Evolutionary conservation across 2,113 vertebrate species (phyloP), one percentile per base, ranked within the genome.

Genomic region (Pteruthius melanotis): DNA sequence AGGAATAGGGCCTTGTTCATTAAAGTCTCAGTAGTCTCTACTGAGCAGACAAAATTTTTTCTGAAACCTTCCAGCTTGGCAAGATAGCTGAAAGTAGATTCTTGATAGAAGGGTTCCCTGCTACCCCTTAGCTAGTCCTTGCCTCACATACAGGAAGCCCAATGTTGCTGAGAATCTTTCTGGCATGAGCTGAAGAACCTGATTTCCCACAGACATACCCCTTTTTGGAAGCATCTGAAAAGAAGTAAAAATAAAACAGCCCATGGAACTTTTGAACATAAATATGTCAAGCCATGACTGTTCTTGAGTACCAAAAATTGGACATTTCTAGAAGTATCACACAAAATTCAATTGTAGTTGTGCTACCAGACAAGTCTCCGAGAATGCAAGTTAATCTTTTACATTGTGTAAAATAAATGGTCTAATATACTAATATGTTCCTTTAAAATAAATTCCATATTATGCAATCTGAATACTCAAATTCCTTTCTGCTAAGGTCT

Each of bases 1-100:
- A 91, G 95, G 95, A 91, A 94, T 79, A 71, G 52, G 40, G 52
- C 17, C 28, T 84, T 93, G 52, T 84, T 95, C 93, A 65, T 94
- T 85, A 94, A 88, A 94, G n/a, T 91, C 90, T 95, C 82, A 28
- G 11, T 65, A 92, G 75, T 85, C n/a, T 95, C 82, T 89, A 65
- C 83, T 80, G 94, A 96, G 59, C 61, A 87, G 95, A 93, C 16
- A 69, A 76, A 87, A 30, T 28, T 76, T 96, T 91, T 96, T 91
- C 81, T 23, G 15, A 84, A 87, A 66, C 26, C 37, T 91, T 95
- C 53, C 84, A 93, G n/a, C 33, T 87, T 95, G 88, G 66, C 65
- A 90, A 88, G 65, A 57, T n/a, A 87, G 42, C 26, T 83, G 72
- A 94, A 94, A 87, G 89, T 11, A 84, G 26, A 75, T 87, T 71